phyloP scores from a whole-genome alignment of 2,888 invertebrate species.

The Anaspis maculata region DNA sequence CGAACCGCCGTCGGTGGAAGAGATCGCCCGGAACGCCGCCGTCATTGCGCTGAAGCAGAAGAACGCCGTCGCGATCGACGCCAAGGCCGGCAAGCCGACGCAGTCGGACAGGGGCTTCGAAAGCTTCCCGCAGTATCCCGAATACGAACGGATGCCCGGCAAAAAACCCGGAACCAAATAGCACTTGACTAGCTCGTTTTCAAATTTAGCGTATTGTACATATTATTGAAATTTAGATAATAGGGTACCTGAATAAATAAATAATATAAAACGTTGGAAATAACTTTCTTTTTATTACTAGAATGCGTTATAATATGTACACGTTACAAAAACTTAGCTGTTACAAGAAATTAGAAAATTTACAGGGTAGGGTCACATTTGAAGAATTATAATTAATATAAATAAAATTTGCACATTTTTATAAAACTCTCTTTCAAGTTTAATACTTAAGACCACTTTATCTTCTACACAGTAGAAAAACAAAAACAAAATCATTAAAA shows the following conservation, averaged over 20 bases:
- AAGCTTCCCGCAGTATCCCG: constrained; percentile 33
- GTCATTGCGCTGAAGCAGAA: constrained; percentile 64
- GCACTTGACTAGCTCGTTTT: too few species aligned
- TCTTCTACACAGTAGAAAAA: constrained; percentile 19
- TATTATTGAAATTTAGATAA: background rate
- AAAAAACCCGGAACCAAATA: constrained; percentile 12
- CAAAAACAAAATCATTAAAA: constrained; percentile 7
- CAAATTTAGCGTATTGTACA: too few species aligned
- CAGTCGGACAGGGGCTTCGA: constrained; percentile 44
- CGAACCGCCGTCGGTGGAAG: constrained; percentile 64
- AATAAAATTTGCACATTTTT: too few species aligned
- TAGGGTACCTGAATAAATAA: background rate
- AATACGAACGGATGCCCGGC: constrained; percentile 51
- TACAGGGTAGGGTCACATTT: background rate
- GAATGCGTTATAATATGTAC: background rate
- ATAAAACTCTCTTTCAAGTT: constrained; percentile 15
- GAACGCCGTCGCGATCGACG: constrained; percentile 65
- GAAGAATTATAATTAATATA: background rate
- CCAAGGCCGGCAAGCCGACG: constrained; percentile 44
- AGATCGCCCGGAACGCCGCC: constrained; percentile 61
- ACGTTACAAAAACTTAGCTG: background rate
- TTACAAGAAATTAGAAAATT: background rate
- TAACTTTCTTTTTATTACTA: background rate
- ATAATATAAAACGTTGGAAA: constrained; percentile 4
- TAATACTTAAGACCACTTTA: constrained; percentile 13